Conservation (phyloP, 2,888 invertebrate species). For the Trachelus troglodyta region DNA sequence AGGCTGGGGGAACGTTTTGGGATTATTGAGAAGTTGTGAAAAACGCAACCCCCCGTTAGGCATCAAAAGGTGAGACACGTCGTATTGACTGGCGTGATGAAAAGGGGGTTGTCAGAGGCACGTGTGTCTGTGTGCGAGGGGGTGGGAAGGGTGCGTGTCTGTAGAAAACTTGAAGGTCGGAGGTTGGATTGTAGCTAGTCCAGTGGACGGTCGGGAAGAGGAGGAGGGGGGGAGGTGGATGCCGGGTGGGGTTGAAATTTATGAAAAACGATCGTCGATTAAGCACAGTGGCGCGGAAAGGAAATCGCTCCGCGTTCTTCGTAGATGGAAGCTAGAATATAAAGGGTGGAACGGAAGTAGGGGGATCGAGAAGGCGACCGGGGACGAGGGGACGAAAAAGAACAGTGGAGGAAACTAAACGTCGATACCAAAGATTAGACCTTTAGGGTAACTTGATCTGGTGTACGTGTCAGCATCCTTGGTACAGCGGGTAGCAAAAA, state of each 20-base stretch:
- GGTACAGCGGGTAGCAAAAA: not conserved
- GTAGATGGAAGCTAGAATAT: constrained; percentile 11
- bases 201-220: not conserved
- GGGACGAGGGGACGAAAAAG: not conserved
- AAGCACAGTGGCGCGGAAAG: constrained; percentile 35
- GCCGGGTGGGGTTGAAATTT: constrained; percentile 26
- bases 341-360: not conserved
- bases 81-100: not conserved
- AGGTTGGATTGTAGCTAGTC: not conserved
- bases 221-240: not conserved
- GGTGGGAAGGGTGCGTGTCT: not conserved
- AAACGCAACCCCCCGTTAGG: not conserved
- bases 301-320: constrained; percentile 38
- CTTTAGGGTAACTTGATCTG: not conserved
- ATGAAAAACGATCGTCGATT: constrained; percentile 43
- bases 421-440: not conserved
- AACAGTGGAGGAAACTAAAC: not conserved
- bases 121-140: not conserved
- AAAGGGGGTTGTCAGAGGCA: not conserved
- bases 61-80: not conserved
- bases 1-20: not conserved
- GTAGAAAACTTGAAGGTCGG: not conserved
- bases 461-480: not conserved
- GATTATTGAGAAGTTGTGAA: not conserved
- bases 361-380: not conserved